These are phyloP conservation scores for Philypnodon macrostomus DNA, from an alignment of 2,797 vertebrate species.

Conservation along the genomic window DNA sequence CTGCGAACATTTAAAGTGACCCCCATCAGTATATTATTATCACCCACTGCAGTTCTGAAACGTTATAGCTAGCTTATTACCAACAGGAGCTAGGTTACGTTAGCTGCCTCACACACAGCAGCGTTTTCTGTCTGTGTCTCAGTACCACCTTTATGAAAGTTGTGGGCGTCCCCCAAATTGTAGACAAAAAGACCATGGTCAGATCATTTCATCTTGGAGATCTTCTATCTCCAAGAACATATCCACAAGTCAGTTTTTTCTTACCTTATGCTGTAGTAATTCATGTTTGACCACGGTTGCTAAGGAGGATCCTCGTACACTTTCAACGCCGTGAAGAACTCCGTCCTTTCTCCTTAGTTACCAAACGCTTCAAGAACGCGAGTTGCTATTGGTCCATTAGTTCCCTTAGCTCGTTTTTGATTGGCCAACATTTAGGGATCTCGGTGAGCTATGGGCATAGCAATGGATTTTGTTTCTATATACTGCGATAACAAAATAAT, in stretches of 20 bases:
- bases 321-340: slow-evolving; percentile 38
- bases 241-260: no score
- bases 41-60: slow-evolving; percentile 1
- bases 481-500: no score
- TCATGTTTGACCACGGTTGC: slow-evolving; percentile 84
- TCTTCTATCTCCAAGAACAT: background rate
- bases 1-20: background rate
- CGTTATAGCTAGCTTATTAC: slow-evolving; percentile 22
- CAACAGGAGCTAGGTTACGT: slow-evolving; percentile 50
- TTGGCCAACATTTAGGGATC: slow-evolving; percentile 35
- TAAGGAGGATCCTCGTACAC: slow-evolving; percentile 68
- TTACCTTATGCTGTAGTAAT: slow-evolving; percentile 84
- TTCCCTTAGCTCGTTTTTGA: slow-evolving; percentile 28
- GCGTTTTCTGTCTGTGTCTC: slow-evolving; percentile 17
- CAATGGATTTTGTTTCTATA: background rate
- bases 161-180: slow-evolving; percentile 49
- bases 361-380: slow-evolving; percentile 51
- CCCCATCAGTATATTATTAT: background rate
- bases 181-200: slow-evolving; percentile 7
- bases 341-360: slow-evolving; percentile 73
- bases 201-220: background rate
- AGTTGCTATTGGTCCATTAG: slow-evolving; percentile 57
- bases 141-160: slow-evolving; percentile 57
- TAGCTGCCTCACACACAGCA: slow-evolving; percentile 37
- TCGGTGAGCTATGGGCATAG: background rate